A percentile compares a stretch with the other conserved stretches of the same genome.
Conservation (phyloP, 1,140 invertebrate species). For the Camponotus floridanus region DNA sequence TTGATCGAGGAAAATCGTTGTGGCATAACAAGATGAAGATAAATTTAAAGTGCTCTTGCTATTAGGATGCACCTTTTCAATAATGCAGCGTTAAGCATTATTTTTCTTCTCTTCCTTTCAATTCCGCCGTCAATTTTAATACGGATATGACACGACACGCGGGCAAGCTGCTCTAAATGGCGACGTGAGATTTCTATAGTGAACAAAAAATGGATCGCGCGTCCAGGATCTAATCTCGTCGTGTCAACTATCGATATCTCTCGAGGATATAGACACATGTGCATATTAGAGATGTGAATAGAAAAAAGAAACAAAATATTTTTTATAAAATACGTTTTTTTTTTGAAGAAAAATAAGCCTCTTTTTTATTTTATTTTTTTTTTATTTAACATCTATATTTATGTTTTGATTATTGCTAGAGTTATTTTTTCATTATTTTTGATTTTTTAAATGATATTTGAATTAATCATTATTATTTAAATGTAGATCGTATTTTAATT, state of each 20-base stretch:
- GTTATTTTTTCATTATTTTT: too few relatives aligned
- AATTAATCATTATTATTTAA: too few relatives aligned
- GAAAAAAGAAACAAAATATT: too few relatives aligned
- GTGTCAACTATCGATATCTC: constrained; percentile 66
- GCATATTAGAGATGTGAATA: background rate
- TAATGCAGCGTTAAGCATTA: background rate
- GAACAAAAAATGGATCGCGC: constrained; percentile 67
- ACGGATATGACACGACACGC: constrained; percentile 46
- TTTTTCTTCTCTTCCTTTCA: background rate
- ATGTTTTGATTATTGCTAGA: too few relatives aligned
- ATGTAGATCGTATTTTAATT: too few relatives aligned
- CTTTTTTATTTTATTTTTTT: too few relatives aligned
- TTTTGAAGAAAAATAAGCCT: too few relatives aligned
- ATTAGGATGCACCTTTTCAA: constrained; percentile 73
- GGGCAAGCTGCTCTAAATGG: constrained; percentile 75
- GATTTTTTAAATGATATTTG: too few relatives aligned
- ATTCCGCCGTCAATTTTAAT: constrained; percentile 70
- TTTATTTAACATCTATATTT: too few relatives aligned
- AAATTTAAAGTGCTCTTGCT: background rate
- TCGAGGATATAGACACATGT: background rate
- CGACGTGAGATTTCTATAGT: constrained; percentile 76
- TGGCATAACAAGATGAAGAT: constrained; percentile 6
- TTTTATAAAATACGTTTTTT: too few relatives aligned
- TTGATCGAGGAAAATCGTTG: constrained; percentile 46
- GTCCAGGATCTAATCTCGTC: constrained; percentile 65